Evolutionary conservation across 2,113 vertebrate species (phyloP), one percentile per base, ranked within the genome.

Genomic region (Microcebus jonahi): DNA sequence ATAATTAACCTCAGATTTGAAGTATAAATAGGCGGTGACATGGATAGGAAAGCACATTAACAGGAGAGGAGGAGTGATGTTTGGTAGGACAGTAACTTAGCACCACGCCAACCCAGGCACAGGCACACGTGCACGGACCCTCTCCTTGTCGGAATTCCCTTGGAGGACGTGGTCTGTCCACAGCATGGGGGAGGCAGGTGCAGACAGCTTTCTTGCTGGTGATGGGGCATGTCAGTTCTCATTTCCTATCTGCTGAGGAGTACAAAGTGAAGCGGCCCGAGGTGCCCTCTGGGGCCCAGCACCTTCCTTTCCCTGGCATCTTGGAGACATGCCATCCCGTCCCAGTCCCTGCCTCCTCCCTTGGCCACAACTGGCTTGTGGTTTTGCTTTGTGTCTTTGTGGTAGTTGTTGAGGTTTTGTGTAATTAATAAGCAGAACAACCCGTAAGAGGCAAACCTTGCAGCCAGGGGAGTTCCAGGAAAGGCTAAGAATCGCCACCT

Each of bases 381-480:
- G 88, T 76, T 97, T 96, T 71, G 36, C 50, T 94, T 92, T 94
- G 50, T 83, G 80, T 94, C 85, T 81, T 70, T 95, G 42, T 79
- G 55, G 53, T 91, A 36, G 31, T 50, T 14, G 11, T 70, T 86
- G 88, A 97, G 88, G 84, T 50, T 68, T 68, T 42, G 67, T 94
- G 71, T 67, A 50, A 96, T 96, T 82, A 88, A 93, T 48, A 95
- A 86, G 83, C 77, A 59, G 81, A 88, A 84, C 31, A 59, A 67
- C 39, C 57, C 11, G 18, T 10, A 36, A 95, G 86, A 82, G 15
- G 48, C 91, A 92, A 42, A 53, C 93, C 55, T 95, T 63, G 50
- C 70, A 90, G 63, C 34, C 39, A 59, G 25, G 86, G 83, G 34
- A 63, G 9, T 79, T 88, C 67, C 80, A 57, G n/a, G 71, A 57